A percentile compares a stretch with the other conserved stretches of the same genome.
Conservation (phyloP, 2,797 vertebrate species). For the Cyprinodon diabolis region DNA sequence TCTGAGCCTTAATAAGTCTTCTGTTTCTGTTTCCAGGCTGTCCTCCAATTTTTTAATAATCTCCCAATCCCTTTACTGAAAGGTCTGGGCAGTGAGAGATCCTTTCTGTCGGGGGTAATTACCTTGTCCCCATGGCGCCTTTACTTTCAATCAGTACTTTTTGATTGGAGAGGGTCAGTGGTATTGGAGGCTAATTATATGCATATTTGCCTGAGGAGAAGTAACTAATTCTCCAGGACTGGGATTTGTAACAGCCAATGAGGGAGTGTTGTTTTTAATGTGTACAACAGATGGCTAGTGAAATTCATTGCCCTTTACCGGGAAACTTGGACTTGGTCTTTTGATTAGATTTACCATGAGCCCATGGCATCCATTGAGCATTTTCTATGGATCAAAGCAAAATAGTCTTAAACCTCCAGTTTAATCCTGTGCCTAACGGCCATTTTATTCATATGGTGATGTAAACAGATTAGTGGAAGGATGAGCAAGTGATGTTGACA, state of each 20-base stretch:
- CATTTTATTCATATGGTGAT: slow-evolving; percentile 14
- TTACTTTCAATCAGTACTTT: slow-evolving; percentile 57
- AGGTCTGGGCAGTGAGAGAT: slow-evolving; percentile 42
- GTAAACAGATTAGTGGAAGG: slow-evolving; percentile 47
- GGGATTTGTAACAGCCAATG: slow-evolving; percentile 35
- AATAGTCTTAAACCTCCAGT: slow-evolving; percentile 46
- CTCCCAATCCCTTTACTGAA: slow-evolving; percentile 41
- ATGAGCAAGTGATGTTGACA: slow-evolving; percentile 21
- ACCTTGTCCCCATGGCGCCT: slow-evolving; percentile 45
- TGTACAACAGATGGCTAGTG: slow-evolving; percentile 41
- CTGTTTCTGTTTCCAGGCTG: slow-evolving; percentile 24
- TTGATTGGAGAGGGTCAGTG: slow-evolving; percentile 58
- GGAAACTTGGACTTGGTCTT: slow-evolving; percentile 21
- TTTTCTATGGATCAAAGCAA: slow-evolving; percentile 22
- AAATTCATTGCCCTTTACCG: slow-evolving; percentile 41
- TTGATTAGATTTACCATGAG: slow-evolving; percentile 52
- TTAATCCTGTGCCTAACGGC: slow-evolving; percentile 42
- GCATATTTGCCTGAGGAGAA: slow-evolving; percentile 47
- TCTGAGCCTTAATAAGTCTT: slow-evolving; percentile 10
- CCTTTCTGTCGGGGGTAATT: slow-evolving; percentile 66
- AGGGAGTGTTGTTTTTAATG: slow-evolving; percentile 38
- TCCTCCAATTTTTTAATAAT: slow-evolving; percentile 57
- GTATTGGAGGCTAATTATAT: slow-evolving; percentile 60
- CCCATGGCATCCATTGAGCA: slow-evolving; percentile 10
- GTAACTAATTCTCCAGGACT: slow-evolving; percentile 44